A percentile compares a stretch with the other conserved stretches of the same genome.
Conservation (phyloP, 2,797 vertebrate genomes). For the Hybognathus amarus region DNA sequence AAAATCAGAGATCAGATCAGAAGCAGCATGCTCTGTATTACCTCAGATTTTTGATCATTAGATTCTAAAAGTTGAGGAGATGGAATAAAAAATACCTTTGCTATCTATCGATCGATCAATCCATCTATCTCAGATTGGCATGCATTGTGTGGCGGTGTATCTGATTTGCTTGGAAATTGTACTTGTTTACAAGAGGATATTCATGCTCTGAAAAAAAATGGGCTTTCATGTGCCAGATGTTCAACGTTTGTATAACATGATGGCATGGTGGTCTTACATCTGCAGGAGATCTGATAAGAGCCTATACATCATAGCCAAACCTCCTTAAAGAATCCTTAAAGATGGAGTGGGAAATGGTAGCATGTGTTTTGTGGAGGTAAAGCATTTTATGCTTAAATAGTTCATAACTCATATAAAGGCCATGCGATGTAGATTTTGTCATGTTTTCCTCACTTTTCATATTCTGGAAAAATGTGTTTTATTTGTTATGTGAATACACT, state of each 20-base stretch:
- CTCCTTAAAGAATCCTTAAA: neutral
- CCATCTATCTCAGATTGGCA: neutral
- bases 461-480: neutral
- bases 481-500: neutral
- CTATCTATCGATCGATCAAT: neutral
- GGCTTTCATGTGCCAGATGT: neutral
- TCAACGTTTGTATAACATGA: neutral
- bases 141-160: neutral
- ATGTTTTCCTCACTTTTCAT: neutral
- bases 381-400: neutral
- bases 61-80: constrained; percentile 27
- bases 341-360: neutral
- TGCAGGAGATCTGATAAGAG: neutral
- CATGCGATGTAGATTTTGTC: no score
- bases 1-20: neutral
- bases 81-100: neutral
- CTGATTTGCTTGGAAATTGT: neutral
- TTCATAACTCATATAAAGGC: neutral
- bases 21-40: constrained; percentile 26
- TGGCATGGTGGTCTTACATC: neutral
- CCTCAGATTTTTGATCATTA: constrained; percentile 21
- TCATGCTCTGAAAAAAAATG: neutral
- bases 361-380: neutral
- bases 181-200: no score
- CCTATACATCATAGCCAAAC: neutral